Conservation (phyloP, 2,797 vertebrate genomes). For the Micrastur ruficollis region DNA sequence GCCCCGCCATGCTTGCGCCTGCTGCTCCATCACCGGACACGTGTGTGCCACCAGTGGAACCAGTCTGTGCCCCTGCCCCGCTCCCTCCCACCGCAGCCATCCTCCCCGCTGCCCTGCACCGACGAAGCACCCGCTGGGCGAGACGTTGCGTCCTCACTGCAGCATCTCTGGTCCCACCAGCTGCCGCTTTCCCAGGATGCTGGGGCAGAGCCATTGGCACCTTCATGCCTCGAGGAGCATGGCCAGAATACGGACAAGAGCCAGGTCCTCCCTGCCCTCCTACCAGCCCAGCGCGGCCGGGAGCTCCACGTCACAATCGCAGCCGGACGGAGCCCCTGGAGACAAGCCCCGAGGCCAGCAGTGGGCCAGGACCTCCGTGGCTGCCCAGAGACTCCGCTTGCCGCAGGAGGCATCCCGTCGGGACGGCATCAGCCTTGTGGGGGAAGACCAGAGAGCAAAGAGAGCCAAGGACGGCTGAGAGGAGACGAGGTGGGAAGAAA, state of each 20-base stretch:
- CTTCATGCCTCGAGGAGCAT: accelerated
- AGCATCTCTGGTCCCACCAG: neutral
- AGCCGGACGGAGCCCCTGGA: neutral
- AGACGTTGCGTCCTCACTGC: neutral
- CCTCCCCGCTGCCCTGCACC: neutral
- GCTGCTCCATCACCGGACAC: neutral
- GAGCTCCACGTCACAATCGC: neutral
- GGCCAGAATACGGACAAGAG: neutral
- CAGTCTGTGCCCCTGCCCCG: neutral
- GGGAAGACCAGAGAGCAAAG: neutral
- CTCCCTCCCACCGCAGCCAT: accelerated
- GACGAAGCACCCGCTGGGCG: neutral
- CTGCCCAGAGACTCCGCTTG: accelerated
- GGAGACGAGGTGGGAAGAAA: neutral
- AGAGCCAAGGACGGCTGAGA: neutral
- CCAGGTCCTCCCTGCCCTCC: neutral
- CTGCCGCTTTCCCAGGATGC: neutral
- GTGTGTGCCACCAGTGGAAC: accelerated
- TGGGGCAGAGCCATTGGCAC: neutral
- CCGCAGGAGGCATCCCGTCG: neutral
- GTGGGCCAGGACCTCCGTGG: neutral
- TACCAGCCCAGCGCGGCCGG: neutral
- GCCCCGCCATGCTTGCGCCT: accelerated
- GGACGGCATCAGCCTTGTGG: neutral
- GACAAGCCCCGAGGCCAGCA: accelerated